These are phyloP conservation scores for Aphelocoma coerulescens DNA, from an alignment of 2,113 vertebrate species.

Conservation along the genomic window DNA sequence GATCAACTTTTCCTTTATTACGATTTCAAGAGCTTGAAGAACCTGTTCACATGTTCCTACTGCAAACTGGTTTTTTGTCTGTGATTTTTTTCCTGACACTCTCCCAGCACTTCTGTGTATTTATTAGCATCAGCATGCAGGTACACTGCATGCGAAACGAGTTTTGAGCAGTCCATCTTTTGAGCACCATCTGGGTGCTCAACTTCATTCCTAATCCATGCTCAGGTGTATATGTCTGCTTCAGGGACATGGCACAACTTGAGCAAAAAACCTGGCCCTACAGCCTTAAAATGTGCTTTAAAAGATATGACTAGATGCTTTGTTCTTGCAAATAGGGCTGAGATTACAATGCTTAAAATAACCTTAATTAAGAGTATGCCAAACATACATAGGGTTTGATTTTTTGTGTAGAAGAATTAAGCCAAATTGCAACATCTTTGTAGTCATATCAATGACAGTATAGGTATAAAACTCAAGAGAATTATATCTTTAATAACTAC, in stretches of 20 bases:
- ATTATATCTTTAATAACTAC: neutral
- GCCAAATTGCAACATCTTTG: neutral
- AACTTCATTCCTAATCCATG: neutral
- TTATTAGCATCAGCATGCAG: neutral
- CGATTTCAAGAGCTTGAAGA: neutral
- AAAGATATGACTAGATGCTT: neutral
- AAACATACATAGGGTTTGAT: neutral
- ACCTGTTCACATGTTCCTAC: neutral
- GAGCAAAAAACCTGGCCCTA: neutral
- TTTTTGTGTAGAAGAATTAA: neutral
- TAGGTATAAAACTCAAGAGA: constrained; percentile 14
- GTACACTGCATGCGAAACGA: neutral
- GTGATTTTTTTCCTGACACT: neutral
- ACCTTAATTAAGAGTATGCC: neutral
- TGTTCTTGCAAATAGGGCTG: neutral
- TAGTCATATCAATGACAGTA: neutral
- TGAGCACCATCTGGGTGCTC: neutral
- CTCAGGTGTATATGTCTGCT: neutral
- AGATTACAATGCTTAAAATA: neutral
- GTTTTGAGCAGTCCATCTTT: neutral
- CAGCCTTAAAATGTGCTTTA: neutral
- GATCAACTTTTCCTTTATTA: neutral
- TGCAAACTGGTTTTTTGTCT: rapidly evolving
- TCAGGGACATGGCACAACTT: neutral
- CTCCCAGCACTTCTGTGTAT: neutral